phyloP scores from a whole-genome alignment of 2,888 invertebrate species.

The Drosophila testacea region DNA sequence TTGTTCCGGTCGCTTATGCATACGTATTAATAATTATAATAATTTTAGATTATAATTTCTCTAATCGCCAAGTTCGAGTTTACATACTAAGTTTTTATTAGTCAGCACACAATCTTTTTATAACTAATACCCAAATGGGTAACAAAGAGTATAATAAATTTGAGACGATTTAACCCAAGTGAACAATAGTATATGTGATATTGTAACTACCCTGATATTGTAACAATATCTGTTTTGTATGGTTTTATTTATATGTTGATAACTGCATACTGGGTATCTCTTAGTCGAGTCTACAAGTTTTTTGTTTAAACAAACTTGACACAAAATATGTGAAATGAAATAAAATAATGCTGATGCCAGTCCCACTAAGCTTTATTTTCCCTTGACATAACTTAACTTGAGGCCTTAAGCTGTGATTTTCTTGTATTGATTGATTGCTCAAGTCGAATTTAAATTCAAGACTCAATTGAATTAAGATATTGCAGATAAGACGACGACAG shows the following conservation, averaged over 20 bases:
- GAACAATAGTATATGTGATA: background rate
- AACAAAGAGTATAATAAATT: background rate
- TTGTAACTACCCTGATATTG: too few species aligned
- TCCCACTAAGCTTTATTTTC: conserved; percentile 12
- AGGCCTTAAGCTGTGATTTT: conserved; percentile 2
- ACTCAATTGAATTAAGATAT: conserved; percentile 21
- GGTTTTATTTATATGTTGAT: too few species aligned
- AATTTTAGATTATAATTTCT: conserved; percentile 11
- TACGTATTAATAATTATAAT: conserved; percentile 13
- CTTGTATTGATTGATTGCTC: conserved; percentile 27
- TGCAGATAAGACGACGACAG: conserved; percentile 36
- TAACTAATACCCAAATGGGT: background rate
- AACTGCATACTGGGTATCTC: background rate
- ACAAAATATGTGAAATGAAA: conserved; percentile 10
- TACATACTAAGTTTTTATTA: conserved; percentile 52
- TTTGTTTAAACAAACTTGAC: conserved; percentile 15
- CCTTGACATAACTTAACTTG: conserved; percentile 17
- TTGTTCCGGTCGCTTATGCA: conserved; percentile 21
- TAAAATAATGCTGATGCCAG: conserved; percentile 19
- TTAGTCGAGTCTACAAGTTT: background rate
- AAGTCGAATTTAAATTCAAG: conserved; percentile 9
- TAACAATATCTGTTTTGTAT: too few species aligned
- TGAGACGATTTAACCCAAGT: background rate
- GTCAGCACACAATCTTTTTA: conserved; percentile 51
- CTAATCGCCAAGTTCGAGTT: conserved; percentile 7